Percentiles rank a stretch among this genome's conserved stretches.
Evolutionary conservation across 2,113 vertebrate genomes (phyloP).

Genomic region (Meles meles): DNA sequence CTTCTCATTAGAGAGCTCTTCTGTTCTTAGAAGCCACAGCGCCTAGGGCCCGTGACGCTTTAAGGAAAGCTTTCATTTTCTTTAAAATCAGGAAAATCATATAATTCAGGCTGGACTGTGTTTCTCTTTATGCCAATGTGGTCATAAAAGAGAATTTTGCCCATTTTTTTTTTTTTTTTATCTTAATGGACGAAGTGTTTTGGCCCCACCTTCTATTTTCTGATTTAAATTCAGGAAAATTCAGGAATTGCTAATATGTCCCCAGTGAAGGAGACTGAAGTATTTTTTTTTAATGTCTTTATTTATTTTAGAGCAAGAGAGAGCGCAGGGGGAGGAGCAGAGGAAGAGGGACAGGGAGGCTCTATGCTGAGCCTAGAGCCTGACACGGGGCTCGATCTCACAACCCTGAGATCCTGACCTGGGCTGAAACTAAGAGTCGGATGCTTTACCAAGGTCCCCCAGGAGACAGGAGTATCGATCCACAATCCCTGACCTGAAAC

Average conservation of each 20-base stretch:
- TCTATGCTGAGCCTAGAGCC: neutral
- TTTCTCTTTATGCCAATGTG: neutral
- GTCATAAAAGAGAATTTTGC: neutral
- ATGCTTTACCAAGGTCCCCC: neutral
- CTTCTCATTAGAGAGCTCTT: neutral
- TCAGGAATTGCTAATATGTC: neutral
- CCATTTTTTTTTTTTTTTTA: neutral
- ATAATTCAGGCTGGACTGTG: neutral
- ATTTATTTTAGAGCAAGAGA: neutral
- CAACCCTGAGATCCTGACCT: neutral
- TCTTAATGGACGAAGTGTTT: neutral
- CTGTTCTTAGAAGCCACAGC: neutral
- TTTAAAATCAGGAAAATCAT: slow-evolving; percentile 6
- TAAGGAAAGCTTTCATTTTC: neutral
- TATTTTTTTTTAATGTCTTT: neutral
- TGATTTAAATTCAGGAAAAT: neutral
- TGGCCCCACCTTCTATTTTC: neutral
- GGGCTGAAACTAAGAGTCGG: neutral
- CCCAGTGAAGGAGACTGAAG: neutral
- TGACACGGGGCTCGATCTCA: neutral
- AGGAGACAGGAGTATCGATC: neutral
- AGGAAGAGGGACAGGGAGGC: neutral
- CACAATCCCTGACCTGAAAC: neutral
- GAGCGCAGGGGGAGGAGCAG: too few species aligned
- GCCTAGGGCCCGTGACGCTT: neutral